These are phyloP conservation scores for Podarcis lilfordi DNA, from an alignment of 2,797 vertebrate species.

Conservation along the genomic window DNA sequence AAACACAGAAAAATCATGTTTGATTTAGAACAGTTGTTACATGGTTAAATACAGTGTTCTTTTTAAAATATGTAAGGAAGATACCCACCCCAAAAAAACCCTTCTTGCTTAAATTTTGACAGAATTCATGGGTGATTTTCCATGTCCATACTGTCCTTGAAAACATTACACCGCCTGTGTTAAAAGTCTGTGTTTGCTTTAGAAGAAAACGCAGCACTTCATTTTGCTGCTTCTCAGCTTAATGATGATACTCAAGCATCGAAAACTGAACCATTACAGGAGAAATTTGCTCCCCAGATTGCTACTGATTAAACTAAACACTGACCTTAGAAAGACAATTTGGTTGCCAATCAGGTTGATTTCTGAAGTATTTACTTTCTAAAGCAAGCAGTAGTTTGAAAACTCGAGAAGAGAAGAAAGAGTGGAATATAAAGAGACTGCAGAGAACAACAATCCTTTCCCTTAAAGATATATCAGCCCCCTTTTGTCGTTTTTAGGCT, in stretches of 20 bases:
- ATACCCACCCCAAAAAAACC: not conserved
- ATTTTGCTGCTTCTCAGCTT: not conserved
- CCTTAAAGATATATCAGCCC: not conserved
- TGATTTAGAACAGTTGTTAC: not conserved
- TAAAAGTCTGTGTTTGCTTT: constrained; percentile 8
- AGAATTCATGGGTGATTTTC: not conserved
- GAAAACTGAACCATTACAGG: not conserved
- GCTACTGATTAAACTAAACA: constrained; percentile 70
- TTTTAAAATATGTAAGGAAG: not conserved
- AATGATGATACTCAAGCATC: no score
- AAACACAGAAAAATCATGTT: constrained; percentile 4
- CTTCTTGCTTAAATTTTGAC: not conserved
- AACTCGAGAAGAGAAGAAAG: not conserved
- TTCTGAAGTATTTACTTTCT: constrained; percentile 6
- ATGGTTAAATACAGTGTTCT: not conserved
- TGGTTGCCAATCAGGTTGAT: not conserved
- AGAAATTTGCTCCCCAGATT: constrained; percentile 8
- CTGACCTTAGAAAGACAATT: not conserved
- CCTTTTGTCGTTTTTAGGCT: not conserved
- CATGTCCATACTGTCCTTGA: not conserved
- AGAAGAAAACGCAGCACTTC: not conserved
- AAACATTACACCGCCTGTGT: not conserved
- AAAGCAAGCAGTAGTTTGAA: constrained; percentile 16
- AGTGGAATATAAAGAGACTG: not conserved
- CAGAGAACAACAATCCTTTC: not conserved